phyloP scores from a whole-genome alignment of 2,113 vertebrate species.

The Chaetura pelagica region DNA sequence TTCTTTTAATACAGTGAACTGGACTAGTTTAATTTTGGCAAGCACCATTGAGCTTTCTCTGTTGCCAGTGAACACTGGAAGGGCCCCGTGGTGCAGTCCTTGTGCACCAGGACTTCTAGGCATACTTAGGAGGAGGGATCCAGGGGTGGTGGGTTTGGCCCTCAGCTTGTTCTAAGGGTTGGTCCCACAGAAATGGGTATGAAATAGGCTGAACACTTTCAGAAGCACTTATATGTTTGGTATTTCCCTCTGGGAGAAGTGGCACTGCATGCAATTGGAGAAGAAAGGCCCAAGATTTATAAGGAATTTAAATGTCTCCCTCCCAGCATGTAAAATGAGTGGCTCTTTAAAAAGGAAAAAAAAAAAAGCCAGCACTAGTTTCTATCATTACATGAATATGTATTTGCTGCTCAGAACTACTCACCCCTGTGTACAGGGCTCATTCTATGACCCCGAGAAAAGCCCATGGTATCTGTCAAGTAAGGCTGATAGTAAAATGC shows the following conservation, averaged over 20 bases:
- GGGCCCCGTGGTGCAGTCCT: neutral
- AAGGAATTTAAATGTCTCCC: neutral
- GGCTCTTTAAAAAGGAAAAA: neutral
- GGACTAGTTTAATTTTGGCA: constrained; percentile 6
- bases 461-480: neutral
- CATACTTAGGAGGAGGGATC: neutral
- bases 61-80: neutral
- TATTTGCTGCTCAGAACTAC: neutral
- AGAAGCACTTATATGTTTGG: neutral
- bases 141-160: neutral
- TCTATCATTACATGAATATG: neutral
- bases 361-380: neutral
- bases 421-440: accelerated
- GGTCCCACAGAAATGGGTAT: neutral
- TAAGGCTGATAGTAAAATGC: neutral
- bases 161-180: neutral
- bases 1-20: neutral
- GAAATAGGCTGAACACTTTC: neutral
- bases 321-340: neutral
- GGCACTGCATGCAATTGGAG: neutral
- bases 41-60: neutral
- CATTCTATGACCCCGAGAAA: neutral
- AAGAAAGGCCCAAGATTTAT: neutral
- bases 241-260: neutral
- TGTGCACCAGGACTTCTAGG: neutral